A percentile compares a stretch with the other conserved stretches of the same genome.
Evolutionary conservation across 2,797 vertebrate species (phyloP).

Genomic region (Anguilla obscura): DNA sequence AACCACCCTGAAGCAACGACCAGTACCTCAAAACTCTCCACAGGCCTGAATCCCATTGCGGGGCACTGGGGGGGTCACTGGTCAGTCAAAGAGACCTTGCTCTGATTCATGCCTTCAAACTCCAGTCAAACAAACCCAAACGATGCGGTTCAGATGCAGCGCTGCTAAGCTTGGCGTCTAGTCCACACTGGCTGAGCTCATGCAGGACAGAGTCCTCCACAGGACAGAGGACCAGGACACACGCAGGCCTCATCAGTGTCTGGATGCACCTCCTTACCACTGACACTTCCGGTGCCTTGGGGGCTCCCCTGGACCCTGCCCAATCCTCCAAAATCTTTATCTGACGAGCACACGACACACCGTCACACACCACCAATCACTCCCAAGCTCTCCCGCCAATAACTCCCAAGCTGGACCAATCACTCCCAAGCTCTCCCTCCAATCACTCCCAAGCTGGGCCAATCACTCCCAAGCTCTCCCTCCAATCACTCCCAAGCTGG

Average conservation of each 20-base stretch:
- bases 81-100: neutral
- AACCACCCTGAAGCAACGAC: neutral
- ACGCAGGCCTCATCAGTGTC: neutral
- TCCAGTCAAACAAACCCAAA: neutral
- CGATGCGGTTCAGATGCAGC: neutral
- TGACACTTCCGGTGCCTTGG: conserved; percentile 41
- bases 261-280: conserved; percentile 51
- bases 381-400: no score
- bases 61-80: neutral
- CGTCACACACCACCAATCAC: conserved; percentile 2
- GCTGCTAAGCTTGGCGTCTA: neutral
- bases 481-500: no score
- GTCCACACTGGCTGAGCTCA: neutral
- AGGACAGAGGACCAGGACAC: neutral
- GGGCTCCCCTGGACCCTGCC: conserved; percentile 44
- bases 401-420: no score
- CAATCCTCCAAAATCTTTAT: conserved; percentile 52
- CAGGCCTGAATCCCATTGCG: neutral
- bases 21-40: neutral
- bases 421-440: no score
- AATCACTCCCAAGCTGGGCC: no score
- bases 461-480: no score
- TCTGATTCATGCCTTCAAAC: neutral
- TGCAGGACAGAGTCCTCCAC: neutral
- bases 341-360: conserved; percentile 45